These are phyloP conservation scores for Motacilla tschutschensis DNA, from an alignment of 2,113 vertebrate species.

Conservation along the genomic window DNA sequence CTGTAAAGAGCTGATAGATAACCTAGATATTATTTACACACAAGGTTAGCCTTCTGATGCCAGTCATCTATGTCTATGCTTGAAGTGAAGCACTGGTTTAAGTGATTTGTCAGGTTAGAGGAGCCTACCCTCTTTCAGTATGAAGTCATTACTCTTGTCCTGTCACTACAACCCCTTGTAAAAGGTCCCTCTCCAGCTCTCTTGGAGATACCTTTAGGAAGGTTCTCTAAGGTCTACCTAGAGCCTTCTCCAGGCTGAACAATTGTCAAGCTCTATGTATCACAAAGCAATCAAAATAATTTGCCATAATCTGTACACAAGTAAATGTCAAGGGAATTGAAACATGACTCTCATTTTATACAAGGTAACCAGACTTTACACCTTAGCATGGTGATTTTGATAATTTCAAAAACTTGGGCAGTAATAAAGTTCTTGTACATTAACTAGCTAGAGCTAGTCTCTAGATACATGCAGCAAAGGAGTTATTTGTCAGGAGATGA, in stretches of 20 bases:
- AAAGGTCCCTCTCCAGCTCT: neutral
- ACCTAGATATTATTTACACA: neutral
- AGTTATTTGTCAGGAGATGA: neutral
- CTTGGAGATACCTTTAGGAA: neutral
- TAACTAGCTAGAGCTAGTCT: neutral
- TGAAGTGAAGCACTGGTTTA: neutral
- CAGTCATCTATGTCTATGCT: neutral
- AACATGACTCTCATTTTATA: neutral
- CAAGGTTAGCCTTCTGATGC: neutral
- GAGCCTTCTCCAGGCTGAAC: neutral
- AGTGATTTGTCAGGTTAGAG: neutral
- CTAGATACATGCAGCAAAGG: neutral
- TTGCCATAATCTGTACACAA: neutral
- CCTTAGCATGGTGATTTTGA: neutral
- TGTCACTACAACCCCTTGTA: too few relatives aligned
- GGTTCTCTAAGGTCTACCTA: too few relatives aligned
- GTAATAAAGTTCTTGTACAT: neutral
- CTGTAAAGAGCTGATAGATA: neutral
- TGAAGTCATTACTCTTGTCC: neutral
- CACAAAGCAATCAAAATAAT: neutral
- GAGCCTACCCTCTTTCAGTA: neutral
- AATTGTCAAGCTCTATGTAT: neutral
- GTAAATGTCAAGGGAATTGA: neutral
- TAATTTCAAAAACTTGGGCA: neutral
- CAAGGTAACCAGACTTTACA: neutral